Conservation (phyloP, 30 jellyfish, hydroid and myxozoan species). For the Hydractinia echinata region DNA sequence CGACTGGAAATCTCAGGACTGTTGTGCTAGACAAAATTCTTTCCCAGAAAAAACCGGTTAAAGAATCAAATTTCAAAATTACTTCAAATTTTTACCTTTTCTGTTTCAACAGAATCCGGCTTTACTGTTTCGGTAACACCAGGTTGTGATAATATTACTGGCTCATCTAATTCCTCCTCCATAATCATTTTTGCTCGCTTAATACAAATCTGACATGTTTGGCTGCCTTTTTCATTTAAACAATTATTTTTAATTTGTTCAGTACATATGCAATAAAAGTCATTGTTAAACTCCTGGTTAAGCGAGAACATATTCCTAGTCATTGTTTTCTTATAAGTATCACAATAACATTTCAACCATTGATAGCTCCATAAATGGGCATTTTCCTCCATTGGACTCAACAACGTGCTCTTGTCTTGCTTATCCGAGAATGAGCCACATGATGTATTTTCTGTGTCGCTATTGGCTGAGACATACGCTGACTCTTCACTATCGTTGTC, state of each 20-base stretch:
- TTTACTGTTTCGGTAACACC: neutral
- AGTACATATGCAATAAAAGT: constrained; percentile 27
- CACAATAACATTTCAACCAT: constrained; percentile 84
- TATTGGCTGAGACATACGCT: constrained; percentile 53
- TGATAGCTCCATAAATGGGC: constrained; percentile 88
- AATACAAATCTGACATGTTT: constrained; percentile 42
- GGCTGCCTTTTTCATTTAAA: constrained; percentile 37
- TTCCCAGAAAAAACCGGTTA: no score
- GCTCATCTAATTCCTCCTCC: constrained; percentile 1
- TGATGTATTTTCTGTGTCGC: constrained; percentile 43
- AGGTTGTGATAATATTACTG: neutral
- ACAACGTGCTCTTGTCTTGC: constrained; percentile 37
- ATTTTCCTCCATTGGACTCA: constrained; percentile 43
- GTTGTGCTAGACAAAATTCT: no score
- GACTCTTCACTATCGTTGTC: constrained; percentile 75
- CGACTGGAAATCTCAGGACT: no score
- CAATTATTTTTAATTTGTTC: constrained; percentile 28
- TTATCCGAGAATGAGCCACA: constrained; percentile 34
- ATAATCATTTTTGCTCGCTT: constrained; percentile 7
- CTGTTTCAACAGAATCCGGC: no score
- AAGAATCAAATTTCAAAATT: no score
- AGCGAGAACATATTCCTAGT: constrained; percentile 3
- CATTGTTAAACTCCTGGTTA: neutral
- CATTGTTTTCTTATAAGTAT: constrained; percentile 24
- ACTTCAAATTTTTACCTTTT: no score